These are phyloP conservation scores for Rhinoderma darwinii DNA, from an alignment of 2,113 vertebrate species.

Conservation along the genomic window DNA sequence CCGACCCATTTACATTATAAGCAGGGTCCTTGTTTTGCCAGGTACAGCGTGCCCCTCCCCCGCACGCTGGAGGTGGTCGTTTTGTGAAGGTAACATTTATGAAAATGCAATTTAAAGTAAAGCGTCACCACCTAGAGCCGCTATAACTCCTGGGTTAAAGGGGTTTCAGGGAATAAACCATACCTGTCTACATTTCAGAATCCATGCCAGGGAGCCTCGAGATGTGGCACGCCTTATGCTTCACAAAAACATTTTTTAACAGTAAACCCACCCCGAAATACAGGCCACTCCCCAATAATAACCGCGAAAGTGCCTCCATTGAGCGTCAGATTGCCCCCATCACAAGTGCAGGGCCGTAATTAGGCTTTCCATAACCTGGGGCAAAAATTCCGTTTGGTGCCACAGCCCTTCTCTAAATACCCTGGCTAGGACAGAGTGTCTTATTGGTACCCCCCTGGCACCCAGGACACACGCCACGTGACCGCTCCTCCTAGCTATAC, in stretches of 20 bases:
- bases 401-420: background rate
- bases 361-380: too few species aligned
- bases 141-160: background rate
- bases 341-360: too few species aligned
- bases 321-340: too few species aligned
- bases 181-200: background rate
- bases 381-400: background rate
- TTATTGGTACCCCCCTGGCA: too few species aligned
- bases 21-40: constrained; percentile 14
- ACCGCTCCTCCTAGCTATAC: too few species aligned
- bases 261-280: too few species aligned
- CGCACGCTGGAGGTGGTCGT: background rate
- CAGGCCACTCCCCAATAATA: background rate
- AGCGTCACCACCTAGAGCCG: background rate
- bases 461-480: too few species aligned
- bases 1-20: background rate
- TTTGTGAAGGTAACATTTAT: background rate
- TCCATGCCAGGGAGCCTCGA: background rate
- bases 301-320: too few species aligned
- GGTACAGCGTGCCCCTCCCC: background rate
- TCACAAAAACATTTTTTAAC: too few species aligned
- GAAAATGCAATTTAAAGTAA: constrained; percentile 15
- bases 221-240: too few species aligned
- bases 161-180: background rate
- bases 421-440: too few species aligned